Base-by-base conservation (phyloP, 2,888 invertebrate genomes). In the Gastracanthus pulcherrimus region DNA sequence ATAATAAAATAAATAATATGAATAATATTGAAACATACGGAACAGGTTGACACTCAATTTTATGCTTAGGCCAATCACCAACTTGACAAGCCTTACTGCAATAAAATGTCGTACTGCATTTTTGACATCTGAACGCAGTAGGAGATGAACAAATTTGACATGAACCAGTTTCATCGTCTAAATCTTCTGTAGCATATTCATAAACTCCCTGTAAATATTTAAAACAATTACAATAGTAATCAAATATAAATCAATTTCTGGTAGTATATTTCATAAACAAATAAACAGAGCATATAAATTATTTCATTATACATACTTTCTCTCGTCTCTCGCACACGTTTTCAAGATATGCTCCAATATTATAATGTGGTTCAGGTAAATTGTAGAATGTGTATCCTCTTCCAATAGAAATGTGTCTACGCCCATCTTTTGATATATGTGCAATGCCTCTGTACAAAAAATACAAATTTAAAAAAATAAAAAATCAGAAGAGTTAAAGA, bases 361-460 rank as follows among this genome's bases (percentile, higher is more conserved):
- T 82, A 5, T 86, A 84, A 78, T 86, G 76, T 3, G 84, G 84
- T 13, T 87, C 84, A 7, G 90, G 89, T 31, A 89, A 83, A 66
- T 88, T 85, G 64, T 90, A 90, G 16, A 75, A 79, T 0, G 88
- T 89, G 48, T 87, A 88, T 0, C 91, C 91, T 38, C 91, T 88
- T n/a, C 91, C 91, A 82, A 86, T 77, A 3, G 87, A 84, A n/a
- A 91, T 87, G 16, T 86, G 88, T 79, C 89, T 86, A 38, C 85
- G 88, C 11, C 91, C 91, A 83, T 88, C 87, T 36, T 69, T 79
- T 0, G 88, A 86, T 19, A 89, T 58, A n/a, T 81, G 84, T 16
- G 87, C n/a, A 3, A 82, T 81, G 6, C 89, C 90, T 72, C 90
- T 89, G 38, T 16, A 76, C 80, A 48, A n/a, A 26, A 13, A 48